phyloP scores from a whole-genome alignment of 1,140 invertebrate species.

The Phthorimaea operculella region DNA sequence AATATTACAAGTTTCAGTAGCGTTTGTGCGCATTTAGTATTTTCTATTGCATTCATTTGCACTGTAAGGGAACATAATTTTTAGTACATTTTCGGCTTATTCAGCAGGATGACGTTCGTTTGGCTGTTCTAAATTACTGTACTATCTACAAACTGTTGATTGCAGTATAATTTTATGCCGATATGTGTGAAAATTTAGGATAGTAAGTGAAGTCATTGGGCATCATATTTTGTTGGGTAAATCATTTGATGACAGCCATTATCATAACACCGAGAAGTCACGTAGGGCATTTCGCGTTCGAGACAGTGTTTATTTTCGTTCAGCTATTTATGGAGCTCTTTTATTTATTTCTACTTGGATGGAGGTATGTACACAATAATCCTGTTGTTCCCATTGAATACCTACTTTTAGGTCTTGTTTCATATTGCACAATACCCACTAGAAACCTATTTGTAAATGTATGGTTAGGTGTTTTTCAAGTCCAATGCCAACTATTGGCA shows the following conservation, averaged over 20 bases:
- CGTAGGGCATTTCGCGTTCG: constrained; percentile 16
- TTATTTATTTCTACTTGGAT: background rate
- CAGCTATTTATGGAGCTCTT: background rate
- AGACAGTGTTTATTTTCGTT: background rate
- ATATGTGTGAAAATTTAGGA: background rate
- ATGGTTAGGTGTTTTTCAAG: too few species aligned
- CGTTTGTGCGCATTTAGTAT: background rate
- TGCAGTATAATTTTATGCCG: background rate
- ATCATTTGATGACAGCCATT: constrained; percentile 28
- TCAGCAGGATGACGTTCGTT: background rate
- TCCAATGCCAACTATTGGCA: too few species aligned
- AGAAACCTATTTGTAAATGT: too few species aligned
- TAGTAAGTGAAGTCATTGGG: background rate
- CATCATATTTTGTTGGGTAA: background rate
- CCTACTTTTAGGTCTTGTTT: too few species aligned
- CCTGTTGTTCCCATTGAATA: too few species aligned
- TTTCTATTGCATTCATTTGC: background rate
- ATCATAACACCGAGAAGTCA: constrained; percentile 25
- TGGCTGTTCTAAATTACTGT: background rate
- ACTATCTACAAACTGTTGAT: background rate
- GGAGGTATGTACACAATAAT: too few species aligned
- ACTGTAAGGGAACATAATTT: background rate
- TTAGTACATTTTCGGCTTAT: background rate
- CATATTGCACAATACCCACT: too few species aligned
- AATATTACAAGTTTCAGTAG: background rate